Conservation (phyloP, 1,140 invertebrate genomes). For the Trichomalopsis sarcophagae region DNA sequence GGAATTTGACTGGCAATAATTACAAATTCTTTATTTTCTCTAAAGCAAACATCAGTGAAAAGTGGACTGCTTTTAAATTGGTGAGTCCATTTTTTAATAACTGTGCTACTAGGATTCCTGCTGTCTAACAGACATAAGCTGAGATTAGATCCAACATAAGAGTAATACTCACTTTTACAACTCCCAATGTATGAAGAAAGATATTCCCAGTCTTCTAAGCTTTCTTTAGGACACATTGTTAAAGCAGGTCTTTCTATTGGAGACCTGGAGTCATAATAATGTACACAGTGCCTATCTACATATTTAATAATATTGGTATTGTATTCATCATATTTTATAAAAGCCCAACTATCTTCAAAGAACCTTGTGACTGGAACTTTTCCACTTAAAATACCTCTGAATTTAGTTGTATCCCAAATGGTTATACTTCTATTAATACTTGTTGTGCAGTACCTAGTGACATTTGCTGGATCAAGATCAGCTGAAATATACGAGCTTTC, state of each 20-base stretch:
- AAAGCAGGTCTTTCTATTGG: constrained; percentile 59
- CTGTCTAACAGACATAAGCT: constrained; percentile 66
- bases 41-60: constrained; percentile 58
- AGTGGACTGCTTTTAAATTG: constrained; percentile 68
- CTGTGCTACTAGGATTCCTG: constrained; percentile 59
- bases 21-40: constrained; percentile 65
- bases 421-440: constrained; percentile 59
- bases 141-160: constrained; percentile 68
- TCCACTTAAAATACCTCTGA: constrained; percentile 54
- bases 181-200: constrained; percentile 62
- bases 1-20: constrained; percentile 64
- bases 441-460: constrained; percentile 62
- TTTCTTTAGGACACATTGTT: constrained; percentile 64
- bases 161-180: constrained; percentile 58
- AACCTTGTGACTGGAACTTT: constrained; percentile 50
- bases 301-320: constrained; percentile 64
- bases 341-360: constrained; percentile 65
- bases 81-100: constrained; percentile 72
- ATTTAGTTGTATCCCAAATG: constrained; percentile 66
- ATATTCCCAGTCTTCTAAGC: constrained; percentile 66
- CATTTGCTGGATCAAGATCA: constrained; percentile 59
- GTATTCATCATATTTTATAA: constrained; percentile 61
- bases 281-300: constrained; percentile 66
- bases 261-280: constrained; percentile 68
- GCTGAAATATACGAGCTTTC: constrained; percentile 55